Evolutionary conservation across 2,888 invertebrate genomes (phyloP), one percentile per base, ranked within the genome.

Genomic region (Xanthorhoe spadicearia): DNA sequence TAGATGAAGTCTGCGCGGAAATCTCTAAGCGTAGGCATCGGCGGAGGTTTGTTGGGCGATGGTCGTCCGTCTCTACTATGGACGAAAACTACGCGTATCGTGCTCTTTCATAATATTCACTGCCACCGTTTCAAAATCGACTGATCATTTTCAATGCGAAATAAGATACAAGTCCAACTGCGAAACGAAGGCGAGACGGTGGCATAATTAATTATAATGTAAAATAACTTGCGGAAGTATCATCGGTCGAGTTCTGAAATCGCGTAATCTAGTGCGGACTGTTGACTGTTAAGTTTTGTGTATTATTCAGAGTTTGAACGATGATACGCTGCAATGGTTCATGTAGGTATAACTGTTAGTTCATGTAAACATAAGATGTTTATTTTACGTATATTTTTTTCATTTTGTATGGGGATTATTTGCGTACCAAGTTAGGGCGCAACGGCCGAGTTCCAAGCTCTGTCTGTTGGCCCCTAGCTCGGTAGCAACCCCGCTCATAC

Each of bases 361-460:
- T 91, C 89, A 89, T 90, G 85, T 92, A 90, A 91, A 82, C 87
- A 83, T 92, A 92, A 89, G 91, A 90, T 88, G 85, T 89, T 90
- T 92, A 90, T 90, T 90, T 90, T 88, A 89, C 80, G 80, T 88
- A 86, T 89, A 85, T 85, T 84, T 83, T 89, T 83, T 81, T 64
- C 49, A 56, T 61, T 89, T 87, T 83, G 76, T 81, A 80, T 73
- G 76, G 78, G 82, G 80, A 43, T 13, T 49, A 64, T 52, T 43
- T 48, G 59, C 61, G 55, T 35, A 48, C 61, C 62, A 46, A 69
- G 63, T 62, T 63, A 28, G 15, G 48, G 48, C 48, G 35, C 52
- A 55, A 46, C 57, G 32, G 54, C 54, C 23, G 52, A 28, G 3
- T 35, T 50, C 54, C 35, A 38, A 54, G 54, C 63, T 55, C 57